phyloP scores from a whole-genome alignment of 2,113 vertebrate genomes.

The Eulacestoma nigropectus region DNA sequence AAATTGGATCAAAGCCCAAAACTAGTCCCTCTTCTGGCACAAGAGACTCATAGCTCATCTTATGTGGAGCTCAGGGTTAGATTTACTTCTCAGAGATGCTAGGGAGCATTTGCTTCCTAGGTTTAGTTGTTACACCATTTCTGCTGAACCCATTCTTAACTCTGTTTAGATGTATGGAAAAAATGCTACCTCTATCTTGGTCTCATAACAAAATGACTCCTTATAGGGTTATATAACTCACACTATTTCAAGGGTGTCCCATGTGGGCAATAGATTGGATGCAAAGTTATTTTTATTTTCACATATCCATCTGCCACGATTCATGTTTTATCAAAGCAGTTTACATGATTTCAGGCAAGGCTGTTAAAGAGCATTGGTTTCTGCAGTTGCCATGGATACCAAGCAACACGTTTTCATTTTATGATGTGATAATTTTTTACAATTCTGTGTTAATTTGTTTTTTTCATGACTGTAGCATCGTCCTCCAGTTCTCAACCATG shows the following conservation, averaged over 20 bases:
- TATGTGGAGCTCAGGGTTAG: neutral
- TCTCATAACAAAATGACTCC: conserved; percentile 7
- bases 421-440: conserved; percentile 25
- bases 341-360: conserved; percentile 40
- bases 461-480: neutral
- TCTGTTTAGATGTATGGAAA: neutral
- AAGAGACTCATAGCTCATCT: neutral
- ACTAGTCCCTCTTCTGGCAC: neutral
- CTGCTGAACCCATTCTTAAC: neutral
- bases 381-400: conserved; percentile 40
- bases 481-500: neutral
- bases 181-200: neutral
- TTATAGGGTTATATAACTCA: conserved; percentile 3
- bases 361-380: conserved; percentile 61
- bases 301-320: conserved; percentile 56
- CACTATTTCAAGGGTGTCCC: conserved; percentile 36
- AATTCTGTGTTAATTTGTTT: neutral
- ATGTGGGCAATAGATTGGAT: conserved; percentile 41
- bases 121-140: neutral
- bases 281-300: conserved; percentile 54
- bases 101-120: neutral
- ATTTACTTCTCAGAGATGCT: neutral
- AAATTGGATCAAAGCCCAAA: neutral
- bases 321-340: conserved; percentile 64
- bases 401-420: neutral